Percentiles rank a stretch among this genome's conserved stretches.
Conservation (phyloP, 30 jellyfish, hydroid and myxozoan species). For the Turritopsis rubra region DNA sequence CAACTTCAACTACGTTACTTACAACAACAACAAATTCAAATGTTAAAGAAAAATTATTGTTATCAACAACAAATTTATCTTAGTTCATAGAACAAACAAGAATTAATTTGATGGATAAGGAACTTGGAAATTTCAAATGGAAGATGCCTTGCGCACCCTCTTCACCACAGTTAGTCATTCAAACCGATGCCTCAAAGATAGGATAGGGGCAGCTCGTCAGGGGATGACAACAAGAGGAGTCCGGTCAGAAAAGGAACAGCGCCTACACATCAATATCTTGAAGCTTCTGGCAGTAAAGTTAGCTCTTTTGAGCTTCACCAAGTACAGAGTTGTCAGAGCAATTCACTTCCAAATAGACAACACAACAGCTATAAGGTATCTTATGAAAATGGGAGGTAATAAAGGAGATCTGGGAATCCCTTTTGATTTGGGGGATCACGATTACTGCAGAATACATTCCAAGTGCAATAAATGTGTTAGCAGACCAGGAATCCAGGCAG, state of each 20-base stretch:
- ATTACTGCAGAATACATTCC: slow-evolving; percentile 7
- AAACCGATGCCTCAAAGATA: slow-evolving; percentile 3
- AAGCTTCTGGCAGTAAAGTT: not conserved
- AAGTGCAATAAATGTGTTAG: not conserved
- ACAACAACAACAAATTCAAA: slow-evolving; percentile 14
- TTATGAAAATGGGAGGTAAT: not conserved
- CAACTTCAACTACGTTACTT: not conserved
- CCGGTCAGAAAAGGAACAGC: not conserved
- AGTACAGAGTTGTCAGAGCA: not conserved
- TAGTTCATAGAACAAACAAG: not conserved
- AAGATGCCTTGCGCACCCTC: not conserved
- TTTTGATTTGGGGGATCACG: not conserved
- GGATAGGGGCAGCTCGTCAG: not conserved
- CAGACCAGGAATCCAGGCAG: not conserved
- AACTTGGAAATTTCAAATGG: not conserved
- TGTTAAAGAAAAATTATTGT: not conserved
- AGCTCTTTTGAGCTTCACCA: not conserved
- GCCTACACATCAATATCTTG: not conserved
- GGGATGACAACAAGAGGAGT: not conserved
- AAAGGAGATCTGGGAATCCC: slow-evolving; percentile 1
- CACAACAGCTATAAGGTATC: not conserved
- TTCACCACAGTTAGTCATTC: not conserved
- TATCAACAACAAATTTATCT: not conserved
- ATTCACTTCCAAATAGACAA: not conserved
- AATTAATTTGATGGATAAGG: not conserved